Percentiles rank a stretch among this genome's conserved stretches.
phyloP scores from a whole-genome alignment of 2,888 invertebrate genomes.

The Plagiodera versicolora region DNA sequence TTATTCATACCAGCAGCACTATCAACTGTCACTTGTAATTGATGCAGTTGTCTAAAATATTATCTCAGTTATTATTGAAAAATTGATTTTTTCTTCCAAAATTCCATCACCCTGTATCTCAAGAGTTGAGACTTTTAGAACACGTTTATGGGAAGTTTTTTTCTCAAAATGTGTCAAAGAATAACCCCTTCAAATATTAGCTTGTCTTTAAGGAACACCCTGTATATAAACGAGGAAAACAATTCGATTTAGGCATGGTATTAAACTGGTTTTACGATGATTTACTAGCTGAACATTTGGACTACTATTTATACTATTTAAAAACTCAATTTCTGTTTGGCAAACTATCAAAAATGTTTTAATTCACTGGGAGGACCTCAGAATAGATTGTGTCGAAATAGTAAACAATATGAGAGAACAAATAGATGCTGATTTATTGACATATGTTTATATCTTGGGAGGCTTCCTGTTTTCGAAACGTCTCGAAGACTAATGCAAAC shows the following conservation, averaged over 20 bases:
- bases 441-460: conserved; percentile 9
- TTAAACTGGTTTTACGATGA: conserved; percentile 9
- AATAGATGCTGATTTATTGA: conserved; percentile 19
- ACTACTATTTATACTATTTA: conserved; percentile 4
- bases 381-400: conserved; percentile 15
- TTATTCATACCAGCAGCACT: too few species aligned
- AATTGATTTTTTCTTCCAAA: too few species aligned
- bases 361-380: conserved; percentile 1
- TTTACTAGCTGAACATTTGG: conserved; percentile 4
- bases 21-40: too few species aligned
- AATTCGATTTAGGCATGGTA: background rate
- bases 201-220: too few species aligned
- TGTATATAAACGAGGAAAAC: background rate
- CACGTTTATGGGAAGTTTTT: too few species aligned
- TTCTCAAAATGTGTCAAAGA: too few species aligned
- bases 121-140: too few species aligned
- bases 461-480: conserved; percentile 15
- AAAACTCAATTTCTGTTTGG: conserved; percentile 11
- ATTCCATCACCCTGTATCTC: too few species aligned
- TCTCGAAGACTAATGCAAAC: background rate
- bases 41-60: too few species aligned
- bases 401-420: conserved; percentile 18
- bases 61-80: too few species aligned
- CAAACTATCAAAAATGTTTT: conserved; percentile 16
- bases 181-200: too few species aligned